A percentile compares a stretch with the other conserved stretches of the same genome.
phyloP scores from a whole-genome alignment of 2,113 vertebrate genomes.

The Pao palembangensis region DNA sequence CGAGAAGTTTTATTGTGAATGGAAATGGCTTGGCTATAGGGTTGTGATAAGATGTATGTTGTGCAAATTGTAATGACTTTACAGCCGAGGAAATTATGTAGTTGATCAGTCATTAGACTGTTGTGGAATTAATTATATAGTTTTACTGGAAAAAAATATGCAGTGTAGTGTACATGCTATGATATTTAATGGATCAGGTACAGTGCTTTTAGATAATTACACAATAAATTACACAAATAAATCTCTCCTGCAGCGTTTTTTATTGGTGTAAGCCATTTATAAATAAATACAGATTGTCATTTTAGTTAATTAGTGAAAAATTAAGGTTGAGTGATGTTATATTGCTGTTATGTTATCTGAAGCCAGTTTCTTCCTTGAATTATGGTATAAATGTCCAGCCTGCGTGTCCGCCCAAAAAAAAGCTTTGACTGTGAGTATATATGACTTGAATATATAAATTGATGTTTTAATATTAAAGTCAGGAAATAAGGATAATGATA shows the following conservation, averaged over 20 bases:
- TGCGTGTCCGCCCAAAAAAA: too few relatives aligned
- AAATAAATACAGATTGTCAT: background rate
- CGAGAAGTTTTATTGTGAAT: slow-evolving; percentile 35
- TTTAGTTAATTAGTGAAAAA: too few relatives aligned
- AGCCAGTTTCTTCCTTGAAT: too few relatives aligned
- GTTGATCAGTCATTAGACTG: slow-evolving; percentile 33
- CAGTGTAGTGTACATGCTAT: slow-evolving; percentile 6
- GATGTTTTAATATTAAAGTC: too few relatives aligned
- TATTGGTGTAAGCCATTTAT: background rate
- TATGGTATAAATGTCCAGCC: too few relatives aligned
- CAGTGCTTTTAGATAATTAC: slow-evolving; percentile 22
- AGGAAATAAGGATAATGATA: too few relatives aligned
- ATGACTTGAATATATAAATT: too few relatives aligned
- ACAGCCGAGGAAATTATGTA: slow-evolving; percentile 5
- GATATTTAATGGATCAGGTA: slow-evolving; percentile 44
- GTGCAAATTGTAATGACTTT: background rate
- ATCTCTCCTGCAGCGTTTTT: slow-evolving; percentile 15
- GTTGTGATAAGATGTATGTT: slow-evolving; percentile 16
- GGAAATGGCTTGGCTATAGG: slow-evolving; percentile 17
- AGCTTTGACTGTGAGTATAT: too few relatives aligned
- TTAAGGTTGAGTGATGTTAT: too few relatives aligned
- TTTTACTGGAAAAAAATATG: too few relatives aligned
- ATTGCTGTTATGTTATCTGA: too few relatives aligned
- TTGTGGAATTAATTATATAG: background rate
- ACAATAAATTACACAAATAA: slow-evolving; percentile 18